A percentile compares a stretch with the other conserved stretches of the same genome.
phyloP scores from a whole-genome alignment of 1,140 invertebrate species.

The Rhynchophorus ferrugineus region DNA sequence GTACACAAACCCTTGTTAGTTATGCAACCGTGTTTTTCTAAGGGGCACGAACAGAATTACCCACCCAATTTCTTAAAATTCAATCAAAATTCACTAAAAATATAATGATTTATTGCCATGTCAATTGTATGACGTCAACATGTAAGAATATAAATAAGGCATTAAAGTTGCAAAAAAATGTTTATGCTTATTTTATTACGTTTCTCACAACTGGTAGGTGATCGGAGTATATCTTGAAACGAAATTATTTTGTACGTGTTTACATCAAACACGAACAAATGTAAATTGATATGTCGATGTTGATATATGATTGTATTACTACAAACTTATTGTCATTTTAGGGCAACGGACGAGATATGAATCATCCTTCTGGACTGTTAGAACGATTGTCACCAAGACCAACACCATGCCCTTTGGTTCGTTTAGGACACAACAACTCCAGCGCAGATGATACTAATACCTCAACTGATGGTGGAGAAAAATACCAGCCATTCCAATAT shows the following conservation, averaged over 20 bases:
- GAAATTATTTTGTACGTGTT: no score
- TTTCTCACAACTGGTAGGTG: neutral
- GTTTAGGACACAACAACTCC: constrained; percentile 46
- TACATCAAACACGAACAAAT: no score
- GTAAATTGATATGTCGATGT: no score
- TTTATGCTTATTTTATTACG: constrained; percentile 2
- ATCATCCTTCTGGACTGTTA: constrained; percentile 31
- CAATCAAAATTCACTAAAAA: neutral
- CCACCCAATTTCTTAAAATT: neutral
- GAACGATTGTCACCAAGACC: constrained; percentile 40
- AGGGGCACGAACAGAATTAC: neutral
- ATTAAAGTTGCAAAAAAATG: neutral
- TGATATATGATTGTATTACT: no score
- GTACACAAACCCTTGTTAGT: no score
- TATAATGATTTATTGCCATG: constrained; percentile 1
- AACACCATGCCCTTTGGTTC: constrained; percentile 51
- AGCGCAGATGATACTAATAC: constrained; percentile 25
- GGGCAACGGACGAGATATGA: constrained; percentile 28
- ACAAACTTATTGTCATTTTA: no score
- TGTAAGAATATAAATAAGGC: neutral
- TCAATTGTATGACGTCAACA: neutral
- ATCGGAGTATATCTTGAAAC: no score
- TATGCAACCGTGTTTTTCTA: neutral
- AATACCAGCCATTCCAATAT: constrained; percentile 23
- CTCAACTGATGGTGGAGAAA: constrained; percentile 24